Conservation (phyloP, 2,797 vertebrate species). For the Aplochiton taeniatus region DNA sequence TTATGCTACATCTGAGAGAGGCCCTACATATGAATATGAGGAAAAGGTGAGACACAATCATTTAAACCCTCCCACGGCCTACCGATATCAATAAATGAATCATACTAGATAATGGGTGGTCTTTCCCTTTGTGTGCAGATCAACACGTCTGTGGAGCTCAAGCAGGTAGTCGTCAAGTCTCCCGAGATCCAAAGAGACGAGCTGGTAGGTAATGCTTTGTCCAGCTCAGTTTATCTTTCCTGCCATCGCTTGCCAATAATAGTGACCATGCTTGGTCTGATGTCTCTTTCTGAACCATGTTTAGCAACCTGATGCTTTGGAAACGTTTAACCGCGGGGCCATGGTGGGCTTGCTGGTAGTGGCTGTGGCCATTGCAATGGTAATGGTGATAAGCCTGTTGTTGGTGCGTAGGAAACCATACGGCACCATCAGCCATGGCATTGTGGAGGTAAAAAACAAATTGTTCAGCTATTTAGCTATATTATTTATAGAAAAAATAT, state of each 20-base stretch:
- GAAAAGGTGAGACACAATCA: slow-evolving; percentile 74
- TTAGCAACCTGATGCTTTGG: slow-evolving; percentile 86
- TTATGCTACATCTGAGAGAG: slow-evolving; percentile 78
- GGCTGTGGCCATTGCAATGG: slow-evolving; percentile 88
- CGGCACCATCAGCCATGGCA: slow-evolving; percentile 91
- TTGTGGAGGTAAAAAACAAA: slow-evolving; percentile 83
- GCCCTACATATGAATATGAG: slow-evolving; percentile 80
- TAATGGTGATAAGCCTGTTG: slow-evolving; percentile 88
- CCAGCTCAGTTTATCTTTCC: not conserved
- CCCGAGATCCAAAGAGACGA: slow-evolving; percentile 89
- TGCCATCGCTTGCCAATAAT: not conserved
- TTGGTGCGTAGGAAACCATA: slow-evolving; percentile 90
- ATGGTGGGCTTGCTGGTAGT: slow-evolving; percentile 90
- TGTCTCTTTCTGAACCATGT: not conserved
- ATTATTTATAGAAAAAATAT: too few relatives aligned
- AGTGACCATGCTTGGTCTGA: not conserved
- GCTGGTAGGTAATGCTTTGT: slow-evolving; percentile 73
- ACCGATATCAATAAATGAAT: not conserved
- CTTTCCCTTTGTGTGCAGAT: slow-evolving; percentile 61
- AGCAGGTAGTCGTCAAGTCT: slow-evolving; percentile 84
- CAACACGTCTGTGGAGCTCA: slow-evolving; percentile 83
- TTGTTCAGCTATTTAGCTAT: not conserved
- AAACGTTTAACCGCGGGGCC: slow-evolving; percentile 88
- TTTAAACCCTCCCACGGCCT: not conserved
- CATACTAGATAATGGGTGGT: not conserved